Base-by-base conservation (phyloP, 2,113 vertebrate species). In the Notarius quadriscutis region DNA sequence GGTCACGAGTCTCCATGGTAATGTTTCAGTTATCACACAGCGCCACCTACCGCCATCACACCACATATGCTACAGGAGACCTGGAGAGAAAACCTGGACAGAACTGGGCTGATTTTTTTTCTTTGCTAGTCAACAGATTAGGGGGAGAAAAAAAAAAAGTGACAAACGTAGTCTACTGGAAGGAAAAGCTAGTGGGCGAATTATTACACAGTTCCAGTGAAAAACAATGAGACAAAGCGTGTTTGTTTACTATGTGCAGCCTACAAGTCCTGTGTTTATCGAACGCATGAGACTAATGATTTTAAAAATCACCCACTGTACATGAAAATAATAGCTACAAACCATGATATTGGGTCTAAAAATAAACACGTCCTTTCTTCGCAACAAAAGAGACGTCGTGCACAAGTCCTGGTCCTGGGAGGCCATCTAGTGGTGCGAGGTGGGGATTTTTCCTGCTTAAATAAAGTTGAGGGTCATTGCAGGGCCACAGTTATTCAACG, bases 351-450 rank as follows among this genome's bases (percentile, higher is more conserved):
- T 27, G 4, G 15, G 65, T 63, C 41, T 60, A 51, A 78, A 85
- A 80, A 72, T 67, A 83, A 75, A 63, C 58, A 12, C 10, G 57
- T 55, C 60, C 62, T 60, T 85, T 69, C 65, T 72, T 55, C 81
- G 48, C 41, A 74, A 53, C 62, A 85, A 63, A 88, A 41, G 7
- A 84, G 25, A 50, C 51, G 2, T 57, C 18, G 11, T 30, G n/a
- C 4, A 25, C 41, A 20, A 30, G 0, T 3, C 5, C 48, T 18
- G 41, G 83, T 71, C 75, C 58, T 87, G 1, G 67, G n/a, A 53
- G 34, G 86, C 88, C 88, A 87, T 85, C 88, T 89, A 87, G 62
- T 83, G 86, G 86, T 71, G 17, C 4, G 30, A 72, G 7, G 41
- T 41, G 41, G 41, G 41, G 41, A 41, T 4, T 7, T 11, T 34